Base-by-base conservation (phyloP, 1,140 invertebrate genomes). In the Drosophila nigrodunni region DNA sequence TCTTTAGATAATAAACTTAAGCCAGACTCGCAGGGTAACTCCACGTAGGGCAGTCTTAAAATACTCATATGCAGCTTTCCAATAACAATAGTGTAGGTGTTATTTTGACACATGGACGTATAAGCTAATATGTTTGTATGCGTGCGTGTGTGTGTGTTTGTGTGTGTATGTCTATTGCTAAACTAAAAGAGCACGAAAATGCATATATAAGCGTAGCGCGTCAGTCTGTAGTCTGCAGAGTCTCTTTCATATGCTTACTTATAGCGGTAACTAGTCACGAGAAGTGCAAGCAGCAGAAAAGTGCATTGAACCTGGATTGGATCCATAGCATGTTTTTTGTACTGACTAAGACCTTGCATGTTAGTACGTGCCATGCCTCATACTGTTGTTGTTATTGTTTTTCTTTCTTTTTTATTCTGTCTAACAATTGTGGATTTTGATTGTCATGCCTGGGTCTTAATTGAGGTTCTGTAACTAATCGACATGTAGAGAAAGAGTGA, bases 181-280 rank as follows among this genome's bases (percentile, higher is more conserved):
- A 57, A 37, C 50, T 37, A 37, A 44, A 35, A 57, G 54, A 41
- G 54, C 54, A 41, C 34, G 37, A 59, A 59, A 59, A 59, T 71
- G 68, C 68, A 71, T 47, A 15, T 6, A 30, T 30, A 30, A 30
- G 25, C 25, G 25, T 30, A 64, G 61, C 52, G 50, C 34, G 25
- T 65, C 35, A 15, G 49, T 30, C 47, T 34, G 49, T 6, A 18
- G 39, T 44, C 47, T 49, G 8, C 30, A 18, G 9, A 57, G 54
- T 59, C 55, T 59, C 47, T 46, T 50, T 60, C 47, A 44, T 34
- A 60, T 25, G 61, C 44, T 61, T 70, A 50, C 39, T 58, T 49
- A 70, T 70, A 69, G 71, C 58, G 71, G 74, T 67, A 64, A 73
- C 64, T 68, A 77, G 77, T 80, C 77, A 80, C 77, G 77, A 71